Evolutionary conservation across 2,113 vertebrate genomes (phyloP).

Genomic region (Trematomus loennbergii): DNA sequence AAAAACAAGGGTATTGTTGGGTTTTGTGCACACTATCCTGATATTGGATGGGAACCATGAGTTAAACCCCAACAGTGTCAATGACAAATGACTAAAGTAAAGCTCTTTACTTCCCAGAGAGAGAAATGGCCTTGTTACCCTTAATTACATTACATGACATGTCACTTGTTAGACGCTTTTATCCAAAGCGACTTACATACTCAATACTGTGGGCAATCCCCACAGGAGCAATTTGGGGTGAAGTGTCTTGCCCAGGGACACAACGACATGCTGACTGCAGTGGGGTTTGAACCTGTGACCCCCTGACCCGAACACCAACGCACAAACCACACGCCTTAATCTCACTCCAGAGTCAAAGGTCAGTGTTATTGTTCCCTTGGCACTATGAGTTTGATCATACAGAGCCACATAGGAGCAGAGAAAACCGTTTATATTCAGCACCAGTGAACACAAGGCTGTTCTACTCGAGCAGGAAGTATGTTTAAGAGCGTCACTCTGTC

Average conservation of each 20-base stretch:
- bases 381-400: neutral
- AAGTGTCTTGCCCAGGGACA: too few relatives aligned
- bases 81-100: neutral
- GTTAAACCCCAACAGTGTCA: neutral
- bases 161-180: too few relatives aligned
- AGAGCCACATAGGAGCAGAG: neutral
- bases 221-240: too few relatives aligned
- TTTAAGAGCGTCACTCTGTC: neutral
- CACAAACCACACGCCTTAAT: too few relatives aligned
- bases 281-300: too few relatives aligned
- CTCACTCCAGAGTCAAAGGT: slow-evolving; percentile 19
- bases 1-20: neutral
- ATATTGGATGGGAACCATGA: neutral
- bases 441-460: neutral
- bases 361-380: neutral
- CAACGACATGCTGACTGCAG: too few relatives aligned
- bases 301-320: too few relatives aligned
- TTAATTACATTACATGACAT: too few relatives aligned
- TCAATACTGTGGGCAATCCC: too few relatives aligned
- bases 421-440: too few relatives aligned
- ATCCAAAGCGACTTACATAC: too few relatives aligned
- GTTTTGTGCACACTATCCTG: neutral
- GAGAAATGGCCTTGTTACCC: neutral
- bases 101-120: neutral
- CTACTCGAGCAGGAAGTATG: slow-evolving; percentile 21